Conservation (phyloP, 1,140 invertebrate genomes). For the Drosophila subpulchrella region DNA sequence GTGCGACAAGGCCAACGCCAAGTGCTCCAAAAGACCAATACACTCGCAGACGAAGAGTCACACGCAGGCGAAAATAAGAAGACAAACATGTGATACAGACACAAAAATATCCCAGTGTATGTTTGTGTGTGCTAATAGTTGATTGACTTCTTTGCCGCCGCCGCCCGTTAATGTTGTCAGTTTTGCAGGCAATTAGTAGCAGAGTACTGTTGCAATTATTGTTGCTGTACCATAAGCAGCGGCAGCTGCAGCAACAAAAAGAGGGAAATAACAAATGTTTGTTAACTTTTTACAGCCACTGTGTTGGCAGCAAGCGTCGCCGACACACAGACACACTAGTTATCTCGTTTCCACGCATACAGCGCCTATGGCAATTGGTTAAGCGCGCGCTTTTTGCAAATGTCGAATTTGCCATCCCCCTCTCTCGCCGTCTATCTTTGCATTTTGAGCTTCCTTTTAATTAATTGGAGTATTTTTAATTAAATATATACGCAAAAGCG, state of each 20-base stretch:
- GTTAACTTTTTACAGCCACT: slow-evolving; percentile 59
- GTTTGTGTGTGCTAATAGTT: slow-evolving; percentile 66
- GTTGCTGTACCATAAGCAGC: slow-evolving; percentile 4
- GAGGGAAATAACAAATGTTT: slow-evolving; percentile 26
- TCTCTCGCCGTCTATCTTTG: slow-evolving; percentile 26
- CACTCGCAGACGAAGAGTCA: slow-evolving; percentile 35
- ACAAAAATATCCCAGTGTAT: slow-evolving; percentile 52
- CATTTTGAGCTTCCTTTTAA: slow-evolving; percentile 59
- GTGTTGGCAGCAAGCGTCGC: slow-evolving; percentile 25
- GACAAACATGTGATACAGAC: slow-evolving; percentile 84
- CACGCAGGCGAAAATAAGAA: slow-evolving; percentile 80
- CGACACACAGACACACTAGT: slow-evolving; percentile 50
- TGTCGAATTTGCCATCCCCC: slow-evolving; percentile 18
- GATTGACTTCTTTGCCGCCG: slow-evolving; percentile 74
- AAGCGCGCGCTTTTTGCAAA: slow-evolving; percentile 70
- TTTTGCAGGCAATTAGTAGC: slow-evolving; percentile 54
- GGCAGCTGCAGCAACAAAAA: slow-evolving; percentile 2
- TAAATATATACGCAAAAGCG: slow-evolving; percentile 53
- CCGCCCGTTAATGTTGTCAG: slow-evolving; percentile 54
- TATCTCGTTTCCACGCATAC: slow-evolving; percentile 73
- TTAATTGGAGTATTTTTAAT: slow-evolving; percentile 77
- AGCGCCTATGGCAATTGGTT: slow-evolving; percentile 31
- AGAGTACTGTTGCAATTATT: slow-evolving; percentile 49
- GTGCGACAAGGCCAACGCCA: slow-evolving; percentile 83
- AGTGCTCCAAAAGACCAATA: slow-evolving; percentile 60